Evolutionary conservation across 2,113 vertebrate species (phyloP).

Genomic region (Taxidea taxus): DNA sequence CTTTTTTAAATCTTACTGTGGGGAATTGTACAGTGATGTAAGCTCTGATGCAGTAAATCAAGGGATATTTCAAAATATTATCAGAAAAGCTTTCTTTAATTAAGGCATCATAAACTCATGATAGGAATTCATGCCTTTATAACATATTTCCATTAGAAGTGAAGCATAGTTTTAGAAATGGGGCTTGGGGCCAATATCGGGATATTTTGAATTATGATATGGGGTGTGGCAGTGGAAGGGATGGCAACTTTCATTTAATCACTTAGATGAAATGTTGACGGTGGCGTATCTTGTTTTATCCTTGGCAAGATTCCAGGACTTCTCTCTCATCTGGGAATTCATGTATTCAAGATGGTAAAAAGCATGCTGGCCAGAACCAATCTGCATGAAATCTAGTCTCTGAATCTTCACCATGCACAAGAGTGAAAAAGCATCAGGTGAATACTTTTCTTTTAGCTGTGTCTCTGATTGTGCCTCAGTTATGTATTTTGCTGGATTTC

Average conservation of each 20-base stretch:
- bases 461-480: neutral
- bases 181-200: neutral
- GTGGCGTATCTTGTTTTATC: neutral
- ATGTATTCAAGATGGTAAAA: neutral
- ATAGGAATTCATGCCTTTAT: neutral
- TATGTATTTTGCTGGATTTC: neutral
- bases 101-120: neutral
- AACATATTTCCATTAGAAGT: neutral
- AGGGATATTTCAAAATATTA: slow-evolving; percentile 6
- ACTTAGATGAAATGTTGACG: neutral
- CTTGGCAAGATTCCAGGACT: neutral
- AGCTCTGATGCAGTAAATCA: neutral
- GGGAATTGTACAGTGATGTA: neutral
- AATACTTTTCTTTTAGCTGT: neutral
- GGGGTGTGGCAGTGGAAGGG: neutral
- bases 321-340: neutral
- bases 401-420: neutral
- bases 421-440: neutral
- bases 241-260: neutral
- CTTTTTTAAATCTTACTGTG: neutral
- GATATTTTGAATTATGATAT: neutral
- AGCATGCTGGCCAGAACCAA: neutral
- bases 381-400: neutral
- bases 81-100: slow-evolving; percentile 15
- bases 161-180: neutral